Percentiles rank a stretch among this genome's conserved stretches.
phyloP scores from a whole-genome alignment of 2,888 invertebrate species.

The Dorcus hopei region DNA sequence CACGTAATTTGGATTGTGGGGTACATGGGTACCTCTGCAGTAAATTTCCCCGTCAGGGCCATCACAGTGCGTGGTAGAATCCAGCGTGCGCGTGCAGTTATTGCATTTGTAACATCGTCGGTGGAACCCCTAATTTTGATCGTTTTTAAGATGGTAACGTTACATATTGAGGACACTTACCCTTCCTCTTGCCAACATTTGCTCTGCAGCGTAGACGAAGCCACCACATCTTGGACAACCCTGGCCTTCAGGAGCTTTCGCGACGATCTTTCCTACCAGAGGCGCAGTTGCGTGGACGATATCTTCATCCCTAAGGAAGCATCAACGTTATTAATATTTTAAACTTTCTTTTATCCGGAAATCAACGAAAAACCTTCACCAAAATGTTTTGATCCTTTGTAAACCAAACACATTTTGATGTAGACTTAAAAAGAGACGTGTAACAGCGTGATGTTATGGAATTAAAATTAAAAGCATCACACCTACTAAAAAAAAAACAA shows the following conservation, averaged over 20 bases:
- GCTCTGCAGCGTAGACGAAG: slow-evolving; percentile 86
- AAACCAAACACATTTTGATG: background rate
- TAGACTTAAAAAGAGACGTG: no score
- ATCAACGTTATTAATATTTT: background rate
- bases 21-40: slow-evolving; percentile 75
- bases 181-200: slow-evolving; percentile 87
- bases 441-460: background rate
- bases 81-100: slow-evolving; percentile 79
- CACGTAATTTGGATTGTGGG: background rate
- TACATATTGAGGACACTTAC: slow-evolving; percentile 55
- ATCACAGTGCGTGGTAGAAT: slow-evolving; percentile 87
- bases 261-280: slow-evolving; percentile 60
- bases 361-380: no score
- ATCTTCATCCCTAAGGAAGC: slow-evolving; percentile 34
- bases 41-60: slow-evolving; percentile 90
- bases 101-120: slow-evolving; percentile 87
- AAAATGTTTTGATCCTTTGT: background rate
- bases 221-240: slow-evolving; percentile 89
- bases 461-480: background rate
- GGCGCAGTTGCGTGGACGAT: slow-evolving; percentile 35
- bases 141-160: slow-evolving; percentile 7
- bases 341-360: background rate
- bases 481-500: slow-evolving; percentile 16
- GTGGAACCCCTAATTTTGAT: slow-evolving; percentile 72
- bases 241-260: slow-evolving; percentile 79